Percentiles rank a stretch among this genome's conserved stretches.
Conservation (phyloP, 2,113 vertebrate species). For the Entomyzon cyanotis region DNA sequence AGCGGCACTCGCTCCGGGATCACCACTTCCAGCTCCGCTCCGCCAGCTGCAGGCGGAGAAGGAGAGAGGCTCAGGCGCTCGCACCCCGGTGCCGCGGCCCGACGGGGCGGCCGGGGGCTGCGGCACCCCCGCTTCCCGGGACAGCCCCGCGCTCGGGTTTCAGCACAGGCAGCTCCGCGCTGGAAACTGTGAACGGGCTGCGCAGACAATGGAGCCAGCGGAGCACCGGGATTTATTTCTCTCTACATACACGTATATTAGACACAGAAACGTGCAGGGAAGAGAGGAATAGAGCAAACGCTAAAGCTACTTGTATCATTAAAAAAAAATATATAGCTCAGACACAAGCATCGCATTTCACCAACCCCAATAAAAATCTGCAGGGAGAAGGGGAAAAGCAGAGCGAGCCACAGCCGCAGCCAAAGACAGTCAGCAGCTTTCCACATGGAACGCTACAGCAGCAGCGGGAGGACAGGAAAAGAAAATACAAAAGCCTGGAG, state of each 20-base stretch:
- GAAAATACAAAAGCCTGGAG: constrained; percentile 15
- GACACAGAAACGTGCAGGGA: background rate
- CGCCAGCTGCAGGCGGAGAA: constrained; percentile 67
- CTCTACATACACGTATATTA: background rate
- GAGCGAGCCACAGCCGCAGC: constrained; percentile 35
- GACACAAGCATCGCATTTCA: constrained; percentile 58
- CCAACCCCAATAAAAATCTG: constrained; percentile 46
- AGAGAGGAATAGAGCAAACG: background rate
- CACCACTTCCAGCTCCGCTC: constrained; percentile 79
- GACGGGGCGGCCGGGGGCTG: background rate
- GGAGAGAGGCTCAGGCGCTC: constrained; percentile 39
- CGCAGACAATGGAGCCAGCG: background rate
- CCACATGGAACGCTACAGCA: constrained; percentile 45
- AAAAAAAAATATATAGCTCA: background rate
- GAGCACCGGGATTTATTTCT: background rate
- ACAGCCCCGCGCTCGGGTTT: background rate
- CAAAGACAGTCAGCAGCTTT: constrained; percentile 53
- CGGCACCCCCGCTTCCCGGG: background rate
- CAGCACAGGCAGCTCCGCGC: background rate
- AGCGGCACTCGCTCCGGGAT: constrained; percentile 81
- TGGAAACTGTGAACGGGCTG: background rate
- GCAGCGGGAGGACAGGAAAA: constrained; percentile 2
- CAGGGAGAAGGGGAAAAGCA: constrained; percentile 24
- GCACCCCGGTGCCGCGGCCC: background rate
- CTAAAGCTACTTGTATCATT: constrained; percentile 20